phyloP scores from a whole-genome alignment of 2,888 invertebrate genomes.

The Drosophila crucigera region DNA sequence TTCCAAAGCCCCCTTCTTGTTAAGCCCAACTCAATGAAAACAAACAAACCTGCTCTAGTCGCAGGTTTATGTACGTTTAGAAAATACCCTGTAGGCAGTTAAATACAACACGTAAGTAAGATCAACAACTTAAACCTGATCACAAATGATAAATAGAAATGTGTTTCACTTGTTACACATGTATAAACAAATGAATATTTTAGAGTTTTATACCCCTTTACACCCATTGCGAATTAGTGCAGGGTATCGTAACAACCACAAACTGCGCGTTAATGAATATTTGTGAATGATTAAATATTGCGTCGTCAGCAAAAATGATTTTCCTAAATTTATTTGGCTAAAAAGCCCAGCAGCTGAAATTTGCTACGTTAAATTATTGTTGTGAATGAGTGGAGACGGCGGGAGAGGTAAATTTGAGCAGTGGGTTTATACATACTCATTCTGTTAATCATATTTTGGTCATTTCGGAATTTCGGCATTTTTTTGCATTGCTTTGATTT shows the following conservation, averaged over 20 bases:
- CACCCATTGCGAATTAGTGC: background rate
- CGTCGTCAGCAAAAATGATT: conserved; percentile 57
- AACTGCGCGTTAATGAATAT: conserved; percentile 52
- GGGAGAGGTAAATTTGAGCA: background rate
- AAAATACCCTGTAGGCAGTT: conserved; percentile 16
- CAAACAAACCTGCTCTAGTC: conserved; percentile 1
- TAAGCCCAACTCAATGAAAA: conserved; percentile 19
- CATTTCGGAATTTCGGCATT: conserved; percentile 8
- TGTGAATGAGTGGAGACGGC: conserved; percentile 11
- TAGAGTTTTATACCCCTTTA: no score
- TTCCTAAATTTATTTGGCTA: conserved; percentile 20
- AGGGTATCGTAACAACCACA: conserved; percentile 21
- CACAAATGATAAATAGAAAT: background rate
- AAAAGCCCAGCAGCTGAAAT: conserved; percentile 19
- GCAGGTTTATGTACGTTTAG: no score
- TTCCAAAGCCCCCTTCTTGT: background rate
- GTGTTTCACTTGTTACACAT: no score
- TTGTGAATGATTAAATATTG: conserved; percentile 57
- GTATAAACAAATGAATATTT: background rate
- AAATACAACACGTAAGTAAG: background rate
- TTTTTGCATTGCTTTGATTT: conserved; percentile 14
- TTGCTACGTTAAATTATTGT: conserved; percentile 23
- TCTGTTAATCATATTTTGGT: conserved; percentile 16
- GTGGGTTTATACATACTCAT: background rate
- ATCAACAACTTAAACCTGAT: background rate